phyloP scores from a whole-genome alignment of 2,888 invertebrate species.

The Latrodectus hesperus region DNA sequence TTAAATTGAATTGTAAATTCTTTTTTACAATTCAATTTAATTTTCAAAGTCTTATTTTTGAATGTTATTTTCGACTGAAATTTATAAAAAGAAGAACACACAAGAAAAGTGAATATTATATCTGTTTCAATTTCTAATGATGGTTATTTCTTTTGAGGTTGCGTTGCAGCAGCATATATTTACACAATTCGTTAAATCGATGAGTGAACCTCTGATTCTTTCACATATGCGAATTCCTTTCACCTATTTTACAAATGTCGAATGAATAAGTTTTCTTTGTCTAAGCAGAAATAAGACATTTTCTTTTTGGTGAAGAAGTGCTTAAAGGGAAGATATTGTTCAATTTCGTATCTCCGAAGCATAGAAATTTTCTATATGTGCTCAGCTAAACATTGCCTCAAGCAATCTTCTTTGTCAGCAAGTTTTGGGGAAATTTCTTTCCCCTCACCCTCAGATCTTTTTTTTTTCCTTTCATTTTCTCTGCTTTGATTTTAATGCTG shows the following conservation, averaged over 20 bases:
- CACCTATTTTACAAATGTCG: constrained; percentile 38
- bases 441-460: background rate
- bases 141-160: background rate
- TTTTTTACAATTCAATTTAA: no score
- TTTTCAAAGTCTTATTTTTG: no score
- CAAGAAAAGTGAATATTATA: background rate
- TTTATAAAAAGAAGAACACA: no score
- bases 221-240: constrained; percentile 26
- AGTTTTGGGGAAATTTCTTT: constrained; percentile 48
- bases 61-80: no score
- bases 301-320: constrained; percentile 63
- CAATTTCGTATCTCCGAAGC: constrained; percentile 42
- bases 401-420: constrained; percentile 63
- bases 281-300: constrained; percentile 59
- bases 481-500: constrained; percentile 46
- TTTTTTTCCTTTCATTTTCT: constrained; percentile 12
- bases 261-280: constrained; percentile 65
- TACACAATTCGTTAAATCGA: constrained; percentile 62
- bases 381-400: constrained; percentile 60
- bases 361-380: constrained; percentile 49
- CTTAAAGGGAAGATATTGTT: constrained; percentile 63
- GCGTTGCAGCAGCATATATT: constrained; percentile 28
- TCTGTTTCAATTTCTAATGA: background rate
- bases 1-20: no score
- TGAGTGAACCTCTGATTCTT: constrained; percentile 42